A percentile compares a stretch with the other conserved stretches of the same genome.
These are phyloP conservation scores for Stichopus chloronotus DNA, from an alignment of 35 echinoderm and acorn worm species.

Conservation along the genomic window DNA sequence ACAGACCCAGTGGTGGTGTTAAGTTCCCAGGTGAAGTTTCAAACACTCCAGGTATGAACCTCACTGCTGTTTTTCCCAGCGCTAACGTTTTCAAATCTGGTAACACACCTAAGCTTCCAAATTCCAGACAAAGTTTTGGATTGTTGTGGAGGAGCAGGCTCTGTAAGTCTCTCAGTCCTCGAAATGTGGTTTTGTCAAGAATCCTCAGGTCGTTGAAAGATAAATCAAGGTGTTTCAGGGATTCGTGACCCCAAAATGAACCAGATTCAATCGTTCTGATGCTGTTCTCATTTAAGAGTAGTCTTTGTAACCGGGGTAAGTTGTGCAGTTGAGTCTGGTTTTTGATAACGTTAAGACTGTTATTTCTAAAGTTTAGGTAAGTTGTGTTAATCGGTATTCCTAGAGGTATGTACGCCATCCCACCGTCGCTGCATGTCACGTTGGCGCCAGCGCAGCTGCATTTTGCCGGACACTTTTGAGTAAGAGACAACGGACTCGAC, in stretches of 20 bases:
- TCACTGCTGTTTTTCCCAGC: slow-evolving; percentile 18
- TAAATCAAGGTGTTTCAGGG: slow-evolving; percentile 11
- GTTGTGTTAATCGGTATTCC: slow-evolving; percentile 40
- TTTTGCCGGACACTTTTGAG: slow-evolving; percentile 3
- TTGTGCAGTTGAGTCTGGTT: slow-evolving; percentile 55
- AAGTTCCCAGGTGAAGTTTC: slow-evolving; percentile 11
- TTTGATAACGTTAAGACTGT: slow-evolving; percentile 11
- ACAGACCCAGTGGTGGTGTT: slow-evolving; percentile 16
- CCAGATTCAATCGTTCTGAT: slow-evolving; percentile 4
- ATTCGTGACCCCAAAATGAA: slow-evolving; percentile 1
- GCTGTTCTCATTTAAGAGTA: slow-evolving; percentile 5
- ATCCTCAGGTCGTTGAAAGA: slow-evolving; percentile 39
- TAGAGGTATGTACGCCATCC: slow-evolving; percentile 20
- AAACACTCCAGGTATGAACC: slow-evolving; percentile 39
- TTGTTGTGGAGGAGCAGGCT: background rate
- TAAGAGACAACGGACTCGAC: background rate
- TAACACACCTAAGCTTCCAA: slow-evolving; percentile 19
- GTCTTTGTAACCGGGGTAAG: background rate
- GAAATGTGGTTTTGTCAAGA: slow-evolving; percentile 27
- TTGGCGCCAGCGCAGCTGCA: background rate
- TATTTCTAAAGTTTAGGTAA: slow-evolving; percentile 15
- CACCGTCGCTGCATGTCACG: background rate
- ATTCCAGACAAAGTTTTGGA: slow-evolving; percentile 47
- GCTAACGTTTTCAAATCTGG: background rate
- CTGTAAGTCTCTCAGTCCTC: background rate